Conservation (phyloP, 2,797 vertebrate genomes). For the Gila robusta region DNA sequence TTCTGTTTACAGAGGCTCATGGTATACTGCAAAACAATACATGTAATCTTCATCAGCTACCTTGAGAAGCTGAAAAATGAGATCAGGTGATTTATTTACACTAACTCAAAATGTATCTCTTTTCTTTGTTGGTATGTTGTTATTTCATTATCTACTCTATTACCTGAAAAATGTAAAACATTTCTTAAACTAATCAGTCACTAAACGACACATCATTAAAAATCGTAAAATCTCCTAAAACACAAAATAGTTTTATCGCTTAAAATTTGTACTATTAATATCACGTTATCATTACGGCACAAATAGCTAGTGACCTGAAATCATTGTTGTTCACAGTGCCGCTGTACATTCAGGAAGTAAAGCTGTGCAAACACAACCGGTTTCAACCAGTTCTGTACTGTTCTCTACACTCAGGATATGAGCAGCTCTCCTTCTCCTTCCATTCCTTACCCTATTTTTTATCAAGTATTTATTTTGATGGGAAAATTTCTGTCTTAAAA, state of each 20-base stretch:
- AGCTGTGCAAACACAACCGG: slow-evolving; percentile 32
- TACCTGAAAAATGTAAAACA: background rate
- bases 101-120: background rate
- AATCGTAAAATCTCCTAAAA: background rate
- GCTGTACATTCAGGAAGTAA: slow-evolving; percentile 34
- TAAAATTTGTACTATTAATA: background rate
- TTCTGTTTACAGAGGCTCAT: background rate
- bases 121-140: background rate
- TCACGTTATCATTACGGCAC: background rate
- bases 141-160: background rate
- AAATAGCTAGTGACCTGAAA: slow-evolving; percentile 19
- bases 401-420: slow-evolving; percentile 2
- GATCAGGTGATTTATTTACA: background rate
- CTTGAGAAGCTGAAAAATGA: background rate
- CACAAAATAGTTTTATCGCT: background rate
- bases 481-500: background rate
- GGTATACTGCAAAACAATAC: background rate
- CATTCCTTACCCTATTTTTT: background rate
- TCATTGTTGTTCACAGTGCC: slow-evolving; percentile 13
- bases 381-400: slow-evolving; percentile 38
- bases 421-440: slow-evolving; percentile 6
- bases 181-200: background rate
- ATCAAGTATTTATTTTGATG: background rate
- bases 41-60: background rate
- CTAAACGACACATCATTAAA: background rate